These are phyloP conservation scores for Thereva unica DNA, from an alignment of 2,888 invertebrate genomes.

Conservation along the genomic window DNA sequence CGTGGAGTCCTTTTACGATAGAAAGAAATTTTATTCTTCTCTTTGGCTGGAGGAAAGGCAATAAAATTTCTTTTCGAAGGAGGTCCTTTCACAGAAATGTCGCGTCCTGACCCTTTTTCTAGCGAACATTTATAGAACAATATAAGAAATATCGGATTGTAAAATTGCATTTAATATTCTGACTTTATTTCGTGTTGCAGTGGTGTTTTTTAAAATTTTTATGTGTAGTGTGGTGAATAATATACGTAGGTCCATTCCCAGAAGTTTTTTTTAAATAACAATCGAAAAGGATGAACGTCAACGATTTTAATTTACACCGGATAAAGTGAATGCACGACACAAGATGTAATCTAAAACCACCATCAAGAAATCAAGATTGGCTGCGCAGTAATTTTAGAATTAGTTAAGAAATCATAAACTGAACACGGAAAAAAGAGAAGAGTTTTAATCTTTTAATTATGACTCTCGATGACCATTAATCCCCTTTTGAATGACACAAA, in stretches of 20 bases:
- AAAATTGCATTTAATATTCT: slow-evolving; percentile 28
- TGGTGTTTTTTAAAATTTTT: background rate
- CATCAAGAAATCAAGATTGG: too few species aligned
- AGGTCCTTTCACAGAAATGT: slow-evolving; percentile 7
- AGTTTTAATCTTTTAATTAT: background rate
- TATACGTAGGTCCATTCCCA: too few species aligned
- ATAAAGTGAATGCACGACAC: too few species aligned
- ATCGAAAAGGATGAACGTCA: too few species aligned
- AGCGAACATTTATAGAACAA: slow-evolving; percentile 3
- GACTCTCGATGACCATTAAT: slow-evolving; percentile 2
- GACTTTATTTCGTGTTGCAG: background rate
- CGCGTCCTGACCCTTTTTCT: background rate
- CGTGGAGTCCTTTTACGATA: slow-evolving; percentile 12
- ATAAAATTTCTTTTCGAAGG: slow-evolving; percentile 19
- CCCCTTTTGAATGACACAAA: background rate
- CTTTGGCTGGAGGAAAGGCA: background rate
- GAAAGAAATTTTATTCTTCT: background rate
- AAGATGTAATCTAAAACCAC: too few species aligned
- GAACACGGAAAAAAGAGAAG: too few species aligned
- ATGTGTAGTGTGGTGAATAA: too few species aligned
- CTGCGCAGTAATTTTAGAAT: too few species aligned
- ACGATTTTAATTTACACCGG: too few species aligned
- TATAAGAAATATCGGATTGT: slow-evolving; percentile 17
- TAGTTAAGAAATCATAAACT: too few species aligned
- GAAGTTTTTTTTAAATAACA: too few species aligned